A percentile compares a stretch with the other conserved stretches of the same genome.
Conservation (phyloP, 2,113 vertebrate genomes). For the Dicaeum eximium region DNA sequence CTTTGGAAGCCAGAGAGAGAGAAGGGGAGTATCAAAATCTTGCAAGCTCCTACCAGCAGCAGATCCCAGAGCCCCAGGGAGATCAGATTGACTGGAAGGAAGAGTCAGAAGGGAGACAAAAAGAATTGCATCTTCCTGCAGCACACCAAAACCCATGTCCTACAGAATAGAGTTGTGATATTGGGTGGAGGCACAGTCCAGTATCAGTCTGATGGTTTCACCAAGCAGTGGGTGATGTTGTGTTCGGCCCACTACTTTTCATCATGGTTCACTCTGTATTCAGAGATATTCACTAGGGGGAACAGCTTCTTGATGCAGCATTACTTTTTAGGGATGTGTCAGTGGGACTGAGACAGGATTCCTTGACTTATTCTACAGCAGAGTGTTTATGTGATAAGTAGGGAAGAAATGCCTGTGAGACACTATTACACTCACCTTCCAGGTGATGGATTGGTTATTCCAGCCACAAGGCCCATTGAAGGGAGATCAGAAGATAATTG, state of each 20-base stretch:
- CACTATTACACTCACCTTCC: slow-evolving; percentile 67
- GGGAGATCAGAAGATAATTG: slow-evolving; percentile 75
- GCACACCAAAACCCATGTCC: neutral
- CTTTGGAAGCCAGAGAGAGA: neutral
- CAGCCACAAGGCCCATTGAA: slow-evolving; percentile 66
- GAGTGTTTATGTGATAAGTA: neutral
- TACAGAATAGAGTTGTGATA: neutral
- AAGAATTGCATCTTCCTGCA: neutral
- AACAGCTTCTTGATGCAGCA: neutral
- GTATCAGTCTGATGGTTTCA: neutral
- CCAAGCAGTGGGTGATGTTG: neutral
- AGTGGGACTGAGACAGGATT: neutral
- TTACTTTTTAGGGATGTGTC: neutral
- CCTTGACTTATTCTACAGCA: neutral
- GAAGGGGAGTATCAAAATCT: neutral
- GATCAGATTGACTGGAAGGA: neutral
- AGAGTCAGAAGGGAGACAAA: neutral
- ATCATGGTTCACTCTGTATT: neutral
- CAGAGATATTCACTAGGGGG: neutral
- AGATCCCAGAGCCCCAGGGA: neutral
- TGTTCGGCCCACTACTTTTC: accelerated
- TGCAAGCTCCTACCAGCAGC: neutral
- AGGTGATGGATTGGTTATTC: slow-evolving; percentile 73
- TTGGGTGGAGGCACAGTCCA: neutral
- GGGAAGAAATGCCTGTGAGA: slow-evolving; percentile 32